phyloP scores from a whole-genome alignment of 2,888 invertebrate species.

The Celastrina argiolus region DNA sequence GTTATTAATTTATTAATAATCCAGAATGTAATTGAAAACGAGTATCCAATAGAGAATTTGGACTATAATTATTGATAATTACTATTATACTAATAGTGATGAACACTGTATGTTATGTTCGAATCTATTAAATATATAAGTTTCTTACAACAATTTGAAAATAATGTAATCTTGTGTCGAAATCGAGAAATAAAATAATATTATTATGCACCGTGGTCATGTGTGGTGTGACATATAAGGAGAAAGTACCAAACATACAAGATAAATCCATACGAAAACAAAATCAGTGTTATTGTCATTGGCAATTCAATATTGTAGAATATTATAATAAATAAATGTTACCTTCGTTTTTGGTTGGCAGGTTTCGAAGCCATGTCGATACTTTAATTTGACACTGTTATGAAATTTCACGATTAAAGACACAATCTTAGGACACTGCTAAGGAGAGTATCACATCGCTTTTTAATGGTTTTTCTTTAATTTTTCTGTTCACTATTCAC shows the following conservation, averaged over 20 bases:
- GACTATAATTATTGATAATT: neutral
- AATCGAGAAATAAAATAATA: neutral
- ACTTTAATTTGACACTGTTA: constrained; percentile 58
- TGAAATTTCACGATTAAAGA: constrained; percentile 68
- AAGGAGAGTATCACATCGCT: constrained; percentile 77
- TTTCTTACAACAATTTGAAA: too few relatives aligned
- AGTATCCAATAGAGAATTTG: neutral
- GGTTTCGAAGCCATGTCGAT: constrained; percentile 70
- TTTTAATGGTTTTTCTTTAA: constrained; percentile 49
- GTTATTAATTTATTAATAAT: too few relatives aligned
- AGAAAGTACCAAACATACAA: constrained; percentile 1
- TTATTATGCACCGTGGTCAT: too few relatives aligned
- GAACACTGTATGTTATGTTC: neutral
- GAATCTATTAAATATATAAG: neutral
- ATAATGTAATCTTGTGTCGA: neutral
- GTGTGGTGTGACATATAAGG: neutral
- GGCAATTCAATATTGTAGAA: neutral
- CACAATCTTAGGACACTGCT: constrained; percentile 79
- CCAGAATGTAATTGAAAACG: too few relatives aligned
- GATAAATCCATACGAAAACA: neutral
- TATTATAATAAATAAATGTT: constrained; percentile 38
- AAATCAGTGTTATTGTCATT: neutral
- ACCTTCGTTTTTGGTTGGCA: constrained; percentile 85
- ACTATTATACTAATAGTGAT: too few relatives aligned
- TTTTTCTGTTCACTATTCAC: constrained; percentile 50